These are phyloP conservation scores for Ptychochromis oligacanthus DNA, from an alignment of 2,113 vertebrate species.

Conservation along the genomic window DNA sequence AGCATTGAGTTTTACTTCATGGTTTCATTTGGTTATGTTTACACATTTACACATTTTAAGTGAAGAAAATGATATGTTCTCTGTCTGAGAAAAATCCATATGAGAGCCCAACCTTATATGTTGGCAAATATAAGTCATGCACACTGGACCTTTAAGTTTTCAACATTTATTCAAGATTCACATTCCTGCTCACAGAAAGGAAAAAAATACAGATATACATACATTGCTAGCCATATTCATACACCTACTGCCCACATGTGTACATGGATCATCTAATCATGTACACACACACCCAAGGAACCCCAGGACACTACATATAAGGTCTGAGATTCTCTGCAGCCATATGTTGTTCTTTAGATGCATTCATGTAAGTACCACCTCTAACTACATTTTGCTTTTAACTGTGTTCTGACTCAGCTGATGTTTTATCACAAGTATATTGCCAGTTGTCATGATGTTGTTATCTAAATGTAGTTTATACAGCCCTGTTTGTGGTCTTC, in stretches of 20 bases:
- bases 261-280: not conserved
- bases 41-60: too few relatives aligned
- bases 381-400: not conserved
- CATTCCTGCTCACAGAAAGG: too few relatives aligned
- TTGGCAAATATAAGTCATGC: too few relatives aligned
- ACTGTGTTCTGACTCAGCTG: not conserved
- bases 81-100: too few relatives aligned
- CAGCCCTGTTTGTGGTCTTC: not conserved
- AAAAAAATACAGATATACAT: not conserved
- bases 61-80: too few relatives aligned
- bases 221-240: not conserved
- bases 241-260: not conserved
- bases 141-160: too few relatives aligned
- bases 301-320: not conserved
- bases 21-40: too few relatives aligned
- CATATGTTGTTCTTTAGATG: not conserved
- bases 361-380: not conserved
- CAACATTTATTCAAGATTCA: too few relatives aligned
- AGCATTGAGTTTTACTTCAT: too few relatives aligned
- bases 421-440: too few relatives aligned
- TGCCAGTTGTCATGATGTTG: not conserved
- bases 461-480: not conserved
- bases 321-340: not conserved
- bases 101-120: too few relatives aligned
- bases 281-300: not conserved